These are phyloP conservation scores for Meteorus sp. DNA, from an alignment of 1,140 invertebrate species.

Conservation along the genomic window DNA sequence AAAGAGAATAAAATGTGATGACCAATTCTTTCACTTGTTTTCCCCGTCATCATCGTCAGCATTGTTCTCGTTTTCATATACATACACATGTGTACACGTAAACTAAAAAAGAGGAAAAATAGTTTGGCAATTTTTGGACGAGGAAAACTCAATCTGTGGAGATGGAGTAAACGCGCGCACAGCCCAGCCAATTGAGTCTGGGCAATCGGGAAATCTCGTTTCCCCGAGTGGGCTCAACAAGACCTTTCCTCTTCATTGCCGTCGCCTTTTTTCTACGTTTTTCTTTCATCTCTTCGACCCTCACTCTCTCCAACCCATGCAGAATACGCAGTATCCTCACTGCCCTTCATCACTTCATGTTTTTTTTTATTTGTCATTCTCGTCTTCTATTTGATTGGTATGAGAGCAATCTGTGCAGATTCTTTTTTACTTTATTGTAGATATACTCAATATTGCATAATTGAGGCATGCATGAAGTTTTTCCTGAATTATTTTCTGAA, in stretches of 20 bases:
- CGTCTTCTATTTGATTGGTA: no score
- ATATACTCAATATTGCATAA: no score
- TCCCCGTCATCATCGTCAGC: no score
- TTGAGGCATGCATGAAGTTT: no score
- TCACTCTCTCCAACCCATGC: no score
- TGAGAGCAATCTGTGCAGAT: no score
- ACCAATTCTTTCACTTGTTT: no score
- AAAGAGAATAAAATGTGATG: background rate
- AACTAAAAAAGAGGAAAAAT: conserved; percentile 1
- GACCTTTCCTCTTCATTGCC: background rate
- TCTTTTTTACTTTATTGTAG: no score
- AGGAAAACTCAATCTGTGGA: background rate
- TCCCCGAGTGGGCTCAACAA: conserved; percentile 13
- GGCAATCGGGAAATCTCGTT: conserved; percentile 18
- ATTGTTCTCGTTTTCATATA: no score
- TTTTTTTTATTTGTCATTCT: no score
- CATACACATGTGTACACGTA: no score
- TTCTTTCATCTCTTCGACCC: conserved; percentile 4
- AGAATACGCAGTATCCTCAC: background rate
- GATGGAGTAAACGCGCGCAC: background rate
- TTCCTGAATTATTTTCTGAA: no score
- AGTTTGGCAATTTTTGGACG: background rate
- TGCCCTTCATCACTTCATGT: background rate
- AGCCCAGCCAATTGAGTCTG: conserved; percentile 3
- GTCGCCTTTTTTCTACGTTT: background rate